Conservation (phyloP, 2,797 vertebrate genomes). For the Macrochelys suwanniensis region DNA sequence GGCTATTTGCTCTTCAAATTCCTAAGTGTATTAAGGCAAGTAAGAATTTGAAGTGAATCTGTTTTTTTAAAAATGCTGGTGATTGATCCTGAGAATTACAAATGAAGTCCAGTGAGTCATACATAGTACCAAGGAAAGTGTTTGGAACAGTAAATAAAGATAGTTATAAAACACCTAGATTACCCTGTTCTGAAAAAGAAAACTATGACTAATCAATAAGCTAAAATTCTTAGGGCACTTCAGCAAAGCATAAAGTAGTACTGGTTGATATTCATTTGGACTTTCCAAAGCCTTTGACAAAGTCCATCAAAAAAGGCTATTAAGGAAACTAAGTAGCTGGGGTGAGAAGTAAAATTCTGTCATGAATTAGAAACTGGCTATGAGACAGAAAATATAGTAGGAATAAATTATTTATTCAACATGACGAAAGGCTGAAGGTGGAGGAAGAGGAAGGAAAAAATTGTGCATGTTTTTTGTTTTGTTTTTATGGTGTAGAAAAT, state of each 20-base stretch:
- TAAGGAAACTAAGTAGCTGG: neutral
- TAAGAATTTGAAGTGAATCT: neutral
- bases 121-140: conserved; percentile 1
- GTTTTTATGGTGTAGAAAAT: neutral
- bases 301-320: neutral
- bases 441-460: fast-evolving
- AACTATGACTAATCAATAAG: neutral
- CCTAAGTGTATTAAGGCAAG: neutral
- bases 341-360: neutral
- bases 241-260: conserved; percentile 26
- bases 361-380: neutral
- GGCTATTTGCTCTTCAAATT: neutral
- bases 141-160: conserved; percentile 16
- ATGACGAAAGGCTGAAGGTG: neutral
- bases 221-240: conserved; percentile 18
- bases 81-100: neutral
- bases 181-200: neutral
- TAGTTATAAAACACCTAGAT: conserved; percentile 20
- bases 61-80: neutral
- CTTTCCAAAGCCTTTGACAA: conserved; percentile 14
- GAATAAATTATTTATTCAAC: neutral
- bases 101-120: neutral
- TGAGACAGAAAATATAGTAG: neutral
- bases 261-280: neutral
- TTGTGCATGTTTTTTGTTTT: neutral